Base-by-base conservation (phyloP, 2,797 vertebrate genomes). In the Acanthis flammea region DNA sequence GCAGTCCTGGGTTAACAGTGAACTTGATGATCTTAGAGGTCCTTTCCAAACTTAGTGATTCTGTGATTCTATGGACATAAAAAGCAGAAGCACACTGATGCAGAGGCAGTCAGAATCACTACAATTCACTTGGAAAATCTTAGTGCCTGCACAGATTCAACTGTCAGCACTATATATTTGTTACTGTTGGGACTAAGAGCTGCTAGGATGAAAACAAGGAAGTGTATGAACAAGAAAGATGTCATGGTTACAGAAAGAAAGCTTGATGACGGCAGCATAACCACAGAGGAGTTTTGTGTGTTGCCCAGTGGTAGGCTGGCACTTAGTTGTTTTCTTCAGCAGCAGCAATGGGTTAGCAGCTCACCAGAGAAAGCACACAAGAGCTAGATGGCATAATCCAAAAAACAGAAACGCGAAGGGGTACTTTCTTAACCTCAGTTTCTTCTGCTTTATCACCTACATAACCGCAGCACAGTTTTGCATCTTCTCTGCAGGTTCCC, bases 401-500 rank as follows among this genome's bases (percentile, higher is more conserved):
- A 93, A 95, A 30, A 79, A 51, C 75, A 86, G 77, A 71, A 89
- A 75, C 60, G 4, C 45, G 87, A 82, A 78, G 10, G 62, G 71
- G 76, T 88, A 61, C 51, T 93, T 94, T 95, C 92, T 86, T 33
- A 90, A 90, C 85, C 71, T 95, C 80, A 79, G 35, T 74, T 94
- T 94, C 90, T 96, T 92, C 94, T 92, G 57, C 80, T 92, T 92
- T 96, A 92, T 95, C 74, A 79, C 57, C 71, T 51, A 63, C 44
- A 41, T 92, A 96, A 95, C 92, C 72, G 0, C 92, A 95, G 65
- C 27, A 62, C 30, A 70, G 71, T 95, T 96, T 86, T 95, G 50
- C 78, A 91, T 93, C 72, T 91, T 84, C 67, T 95, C 86, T 86
- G 48, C 80, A 93, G 72, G 84, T 72, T 95, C 60, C 57, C 67